Conservation (phyloP, 2,797 vertebrate species). For the Pampus argenteus region DNA sequence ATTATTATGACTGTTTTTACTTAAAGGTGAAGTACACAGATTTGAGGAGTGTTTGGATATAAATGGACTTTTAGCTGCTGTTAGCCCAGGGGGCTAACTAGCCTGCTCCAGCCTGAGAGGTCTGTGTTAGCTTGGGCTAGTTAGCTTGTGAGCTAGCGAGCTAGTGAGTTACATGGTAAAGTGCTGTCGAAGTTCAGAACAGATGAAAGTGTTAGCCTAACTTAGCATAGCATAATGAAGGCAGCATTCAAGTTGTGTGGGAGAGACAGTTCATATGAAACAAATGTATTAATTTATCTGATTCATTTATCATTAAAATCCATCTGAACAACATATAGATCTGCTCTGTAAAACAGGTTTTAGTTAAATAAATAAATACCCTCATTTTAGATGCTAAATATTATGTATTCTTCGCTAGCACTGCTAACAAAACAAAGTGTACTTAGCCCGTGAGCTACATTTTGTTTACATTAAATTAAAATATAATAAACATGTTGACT, state of each 20-base stretch:
- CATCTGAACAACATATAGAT: too few relatives aligned
- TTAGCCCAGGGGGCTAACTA: constrained; percentile 48
- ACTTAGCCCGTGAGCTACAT: too few relatives aligned
- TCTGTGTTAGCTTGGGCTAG: constrained; percentile 30
- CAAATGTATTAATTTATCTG: too few relatives aligned
- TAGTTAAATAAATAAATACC: too few relatives aligned
- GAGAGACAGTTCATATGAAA: not conserved
- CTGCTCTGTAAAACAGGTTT: too few relatives aligned
- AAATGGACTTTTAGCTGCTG: constrained; percentile 11
- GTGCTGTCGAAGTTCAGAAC: constrained; percentile 10
- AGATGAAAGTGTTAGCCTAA: constrained; percentile 18
- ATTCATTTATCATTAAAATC: too few relatives aligned
- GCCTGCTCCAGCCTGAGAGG: constrained; percentile 1
- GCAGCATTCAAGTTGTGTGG: constrained; percentile 20
- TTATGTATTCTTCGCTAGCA: too few relatives aligned
- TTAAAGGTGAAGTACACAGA: constrained; percentile 9
- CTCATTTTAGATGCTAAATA: too few relatives aligned
- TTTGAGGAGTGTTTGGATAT: constrained; percentile 3
- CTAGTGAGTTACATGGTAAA: not conserved
- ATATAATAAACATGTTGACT: too few relatives aligned
- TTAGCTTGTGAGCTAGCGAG: not conserved
- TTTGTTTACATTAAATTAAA: too few relatives aligned
- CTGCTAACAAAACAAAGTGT: too few relatives aligned
- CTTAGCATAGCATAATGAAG: constrained; percentile 20
- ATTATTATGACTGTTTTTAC: constrained; percentile 10